phyloP scores from a whole-genome alignment of 2,113 vertebrate genomes.

The Amblyopsis rosae region DNA sequence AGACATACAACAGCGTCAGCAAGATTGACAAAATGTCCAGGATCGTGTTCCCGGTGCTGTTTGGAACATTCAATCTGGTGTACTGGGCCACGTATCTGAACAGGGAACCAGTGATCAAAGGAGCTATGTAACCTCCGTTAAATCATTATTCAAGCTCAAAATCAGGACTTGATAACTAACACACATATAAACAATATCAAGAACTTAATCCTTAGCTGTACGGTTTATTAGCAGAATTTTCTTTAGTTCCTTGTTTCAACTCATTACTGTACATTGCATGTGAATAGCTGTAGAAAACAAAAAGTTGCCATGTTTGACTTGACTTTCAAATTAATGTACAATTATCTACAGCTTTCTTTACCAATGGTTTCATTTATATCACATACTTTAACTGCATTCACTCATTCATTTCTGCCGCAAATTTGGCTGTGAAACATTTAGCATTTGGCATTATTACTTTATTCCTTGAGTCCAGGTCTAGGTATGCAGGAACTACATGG shows the following conservation, averaged over 20 bases:
- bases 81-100: slow-evolving; percentile 99
- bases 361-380: slow-evolving; percentile 49
- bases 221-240: slow-evolving; percentile 67
- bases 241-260: slow-evolving; percentile 61
- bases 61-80: slow-evolving; percentile 96
- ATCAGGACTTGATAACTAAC: slow-evolving; percentile 68
- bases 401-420: slow-evolving; percentile 20
- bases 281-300: slow-evolving; percentile 83
- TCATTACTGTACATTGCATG: slow-evolving; percentile 77
- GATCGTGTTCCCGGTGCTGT: slow-evolving; percentile 94
- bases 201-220: slow-evolving; percentile 71
- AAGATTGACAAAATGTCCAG: slow-evolving; percentile 99
- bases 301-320: slow-evolving; percentile 84
- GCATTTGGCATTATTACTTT: slow-evolving; percentile 72
- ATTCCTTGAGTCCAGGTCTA: slow-evolving; percentile 40
- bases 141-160: slow-evolving; percentile 32
- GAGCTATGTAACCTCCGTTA: slow-evolving; percentile 78
- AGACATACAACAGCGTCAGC: slow-evolving; percentile 99
- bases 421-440: slow-evolving; percentile 26
- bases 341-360: slow-evolving; percentile 75
- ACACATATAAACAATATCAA: slow-evolving; percentile 71
- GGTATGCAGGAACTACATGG: slow-evolving; percentile 40
- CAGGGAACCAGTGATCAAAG: slow-evolving; percentile 92
- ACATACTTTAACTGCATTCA: slow-evolving; percentile 15
- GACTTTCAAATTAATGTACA: slow-evolving; percentile 79